phyloP scores from a whole-genome alignment of 2,113 vertebrate species.

The Gallinago paraguaiae region DNA sequence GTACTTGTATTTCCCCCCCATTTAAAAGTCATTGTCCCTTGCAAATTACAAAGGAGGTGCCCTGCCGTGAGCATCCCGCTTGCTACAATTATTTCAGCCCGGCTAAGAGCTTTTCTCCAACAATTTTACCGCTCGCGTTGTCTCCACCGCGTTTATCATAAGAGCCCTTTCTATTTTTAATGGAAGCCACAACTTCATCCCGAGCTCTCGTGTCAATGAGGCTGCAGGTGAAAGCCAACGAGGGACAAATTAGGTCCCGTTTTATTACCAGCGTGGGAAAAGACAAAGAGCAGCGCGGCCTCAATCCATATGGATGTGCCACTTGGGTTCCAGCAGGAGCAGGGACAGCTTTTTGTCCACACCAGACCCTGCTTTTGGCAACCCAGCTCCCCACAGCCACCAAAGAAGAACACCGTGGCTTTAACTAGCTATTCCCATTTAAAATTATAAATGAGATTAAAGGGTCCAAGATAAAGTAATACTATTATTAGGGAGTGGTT shows the following conservation, averaged over 20 bases:
- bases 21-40: neutral
- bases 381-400: neutral
- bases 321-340: neutral
- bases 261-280: slow-evolving; percentile 59
- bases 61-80: slow-evolving; percentile 1
- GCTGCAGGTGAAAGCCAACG: slow-evolving; percentile 69
- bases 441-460: neutral
- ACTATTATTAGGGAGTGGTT: neutral
- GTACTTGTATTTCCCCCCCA: neutral
- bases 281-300: neutral
- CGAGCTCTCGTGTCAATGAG: neutral
- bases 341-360: neutral
- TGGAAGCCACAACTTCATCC: slow-evolving; percentile 47
- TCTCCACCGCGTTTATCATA: slow-evolving; percentile 25
- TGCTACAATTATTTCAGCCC: slow-evolving; percentile 39
- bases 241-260: slow-evolving; percentile 7
- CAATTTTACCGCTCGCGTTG: slow-evolving; percentile 37
- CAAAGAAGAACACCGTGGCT: neutral
- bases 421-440: neutral
- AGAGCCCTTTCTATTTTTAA: slow-evolving; percentile 41
- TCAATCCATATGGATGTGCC: neutral
- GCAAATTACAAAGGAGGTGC: neutral
- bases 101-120: slow-evolving; percentile 44
- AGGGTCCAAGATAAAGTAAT: neutral
- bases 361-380: neutral